Conservation (phyloP, 2,113 vertebrate species). For the Syngnathus scovelli region DNA sequence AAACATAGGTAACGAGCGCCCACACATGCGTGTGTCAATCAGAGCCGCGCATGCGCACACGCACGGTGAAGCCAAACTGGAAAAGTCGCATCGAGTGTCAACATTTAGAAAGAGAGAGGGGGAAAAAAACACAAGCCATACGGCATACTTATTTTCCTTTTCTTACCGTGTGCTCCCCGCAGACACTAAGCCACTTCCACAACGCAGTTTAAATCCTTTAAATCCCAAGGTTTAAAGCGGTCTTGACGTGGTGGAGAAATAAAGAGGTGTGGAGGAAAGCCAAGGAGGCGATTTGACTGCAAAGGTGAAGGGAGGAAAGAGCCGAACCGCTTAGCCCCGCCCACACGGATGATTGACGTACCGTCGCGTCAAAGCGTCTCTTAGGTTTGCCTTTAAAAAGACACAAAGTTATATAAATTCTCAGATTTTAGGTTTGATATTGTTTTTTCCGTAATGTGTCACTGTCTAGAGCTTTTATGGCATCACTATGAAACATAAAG, state of each 20-base stretch:
- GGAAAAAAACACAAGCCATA: not conserved
- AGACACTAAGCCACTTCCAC: not conserved
- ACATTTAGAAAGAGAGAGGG: not conserved
- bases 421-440: not conserved
- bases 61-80: not conserved
- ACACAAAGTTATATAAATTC: not conserved
- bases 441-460: not conserved
- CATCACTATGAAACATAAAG: not conserved
- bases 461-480: not conserved
- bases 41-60: not conserved
- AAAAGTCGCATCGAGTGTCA: not conserved
- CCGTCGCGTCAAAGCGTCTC: not conserved
- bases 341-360: not conserved
- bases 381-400: not conserved
- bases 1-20: not conserved
- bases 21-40: not conserved
- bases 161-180: not conserved
- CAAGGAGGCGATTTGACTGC: not conserved
- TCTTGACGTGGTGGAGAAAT: not conserved
- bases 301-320: not conserved
- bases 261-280: not conserved
- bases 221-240: not conserved
- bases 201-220: not conserved
- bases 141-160: not conserved
- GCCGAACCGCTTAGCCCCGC: not conserved